A percentile compares a stretch with the other conserved stretches of the same genome.
Evolutionary conservation across 1,140 invertebrate genomes (phyloP).

Genomic region (Ips typographus): DNA sequence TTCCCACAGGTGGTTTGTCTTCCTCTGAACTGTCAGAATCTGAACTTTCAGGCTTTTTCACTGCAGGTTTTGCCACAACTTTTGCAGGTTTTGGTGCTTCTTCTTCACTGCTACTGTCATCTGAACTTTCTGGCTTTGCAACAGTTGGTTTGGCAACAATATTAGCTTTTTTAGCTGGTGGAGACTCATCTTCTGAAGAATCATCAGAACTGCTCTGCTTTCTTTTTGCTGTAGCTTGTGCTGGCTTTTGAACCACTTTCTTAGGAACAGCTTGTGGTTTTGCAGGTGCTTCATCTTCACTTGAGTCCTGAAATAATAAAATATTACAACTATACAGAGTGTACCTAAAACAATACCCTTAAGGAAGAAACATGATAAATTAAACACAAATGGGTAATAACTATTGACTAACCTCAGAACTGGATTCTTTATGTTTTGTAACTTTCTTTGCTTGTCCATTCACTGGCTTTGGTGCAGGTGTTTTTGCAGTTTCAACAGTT

Average conservation of each 20-base stretch:
- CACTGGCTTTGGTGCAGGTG: slow-evolving; percentile 2
- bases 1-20: slow-evolving; percentile 15
- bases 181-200: slow-evolving; percentile 22
- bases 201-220: slow-evolving; percentile 29
- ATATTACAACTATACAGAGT: background rate
- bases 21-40: slow-evolving; percentile 45
- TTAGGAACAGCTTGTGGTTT: background rate
- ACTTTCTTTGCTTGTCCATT: slow-evolving; percentile 41
- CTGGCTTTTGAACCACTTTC: background rate
- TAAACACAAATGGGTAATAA: background rate
- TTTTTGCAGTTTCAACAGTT: slow-evolving; percentile 2
- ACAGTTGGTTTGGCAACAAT: slow-evolving; percentile 5
- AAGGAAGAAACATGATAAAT: background rate
- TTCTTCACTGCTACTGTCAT: slow-evolving; percentile 41
- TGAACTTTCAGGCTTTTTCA: slow-evolving; percentile 47
- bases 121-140: slow-evolving; percentile 43
- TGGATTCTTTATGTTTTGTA: slow-evolving; percentile 17
- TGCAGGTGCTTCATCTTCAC: slow-evolving; percentile 6
- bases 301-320: slow-evolving; percentile 14
- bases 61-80: background rate
- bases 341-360: background rate
- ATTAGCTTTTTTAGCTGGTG: slow-evolving; percentile 16
- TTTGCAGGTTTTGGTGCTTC: slow-evolving; percentile 7
- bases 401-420: slow-evolving; percentile 34
- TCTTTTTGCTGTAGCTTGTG: background rate